Percentiles rank a stretch among this genome's conserved stretches.
Conservation (phyloP, 2,888 invertebrate genomes). For the Smittia sp. region DNA sequence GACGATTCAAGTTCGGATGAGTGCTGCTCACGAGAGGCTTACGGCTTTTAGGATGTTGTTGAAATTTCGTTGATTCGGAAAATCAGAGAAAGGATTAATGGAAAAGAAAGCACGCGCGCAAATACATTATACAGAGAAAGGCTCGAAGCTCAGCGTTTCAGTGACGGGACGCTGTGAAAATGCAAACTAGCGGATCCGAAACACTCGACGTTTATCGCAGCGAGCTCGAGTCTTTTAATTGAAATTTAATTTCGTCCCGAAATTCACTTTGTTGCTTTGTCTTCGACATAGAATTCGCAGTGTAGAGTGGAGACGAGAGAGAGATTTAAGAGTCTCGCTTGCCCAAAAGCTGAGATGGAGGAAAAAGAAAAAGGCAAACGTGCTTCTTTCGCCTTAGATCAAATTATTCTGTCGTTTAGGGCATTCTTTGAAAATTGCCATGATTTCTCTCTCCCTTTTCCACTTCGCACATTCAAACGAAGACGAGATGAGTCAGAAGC, state of each 20-base stretch:
- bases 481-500: not conserved
- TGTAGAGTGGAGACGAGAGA: not conserved
- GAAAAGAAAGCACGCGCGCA: not conserved
- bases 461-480: not conserved
- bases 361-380: conserved; percentile 27
- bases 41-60: not conserved
- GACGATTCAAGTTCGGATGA: not conserved
- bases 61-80: conserved; percentile 19
- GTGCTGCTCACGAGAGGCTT: conserved; percentile 16
- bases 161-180: not conserved
- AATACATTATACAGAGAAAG: not conserved
- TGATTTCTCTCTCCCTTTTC: not conserved
- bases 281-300: not conserved
- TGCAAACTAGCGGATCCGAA: conserved; percentile 5
- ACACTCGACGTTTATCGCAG: conserved; percentile 1
- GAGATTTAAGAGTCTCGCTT: conserved; percentile 19
- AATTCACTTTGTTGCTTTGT: conserved; percentile 10
- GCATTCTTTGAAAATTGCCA: conserved; percentile 30
- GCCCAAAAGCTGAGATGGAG: conserved; percentile 7
- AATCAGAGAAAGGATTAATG: conserved; percentile 19
- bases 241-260: not conserved
- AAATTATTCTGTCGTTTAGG: conserved; percentile 41
- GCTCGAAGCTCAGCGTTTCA: not conserved
- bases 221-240: not conserved
- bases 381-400: conserved; percentile 32